Base-by-base conservation (phyloP, 30 jellyfish, hydroid and myxozoan genomes). In the Clytia hemisphaerica region DNA sequence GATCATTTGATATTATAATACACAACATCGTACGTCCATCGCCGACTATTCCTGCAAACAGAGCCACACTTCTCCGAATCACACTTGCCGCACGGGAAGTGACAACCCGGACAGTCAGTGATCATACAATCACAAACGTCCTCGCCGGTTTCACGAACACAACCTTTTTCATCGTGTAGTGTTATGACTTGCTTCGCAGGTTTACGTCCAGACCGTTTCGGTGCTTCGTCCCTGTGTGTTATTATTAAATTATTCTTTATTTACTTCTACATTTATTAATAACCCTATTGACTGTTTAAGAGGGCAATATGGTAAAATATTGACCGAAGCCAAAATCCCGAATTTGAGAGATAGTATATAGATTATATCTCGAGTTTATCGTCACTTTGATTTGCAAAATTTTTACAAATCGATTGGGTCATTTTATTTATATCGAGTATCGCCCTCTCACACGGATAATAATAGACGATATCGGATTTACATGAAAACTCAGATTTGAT, bases 91-190 rank as follows among this genome's bases (percentile, higher is more conserved):
- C 97, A 88, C 0, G 97, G 94, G 62, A 29, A 88, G 62, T 88
- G 97, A 62, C 97, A 88, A 0, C 97, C 97, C 16, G 76, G 92
- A 62, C 97, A 88, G 21, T 79, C 83, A 3, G 83, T 87, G 27
- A 80, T 85, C 45, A 77, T 83, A 59, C 97, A 88, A 37, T 88
- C 97, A 74, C 97, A 88, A 18, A 88, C 25, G 59, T 88, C 93
- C 37, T 84, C 48, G 10, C 89, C 89, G 16, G 84, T 83, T 16
- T 58, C 73, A 12, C 46, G 74, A 18, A 88, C 54, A 36, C 68
- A 58, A 6, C 97, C 97, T 2, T 22, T 6, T 21, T 64, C 58
- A 49, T 88, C 94, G 68, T 88, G 84, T 5, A 88, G 77, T 28
- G 95, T 73, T 42, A 54, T 73, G 12, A 9, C n/a, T 16, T 64